phyloP scores from a whole-genome alignment of 2,888 invertebrate species.

The Meiosimyza platycephala region DNA sequence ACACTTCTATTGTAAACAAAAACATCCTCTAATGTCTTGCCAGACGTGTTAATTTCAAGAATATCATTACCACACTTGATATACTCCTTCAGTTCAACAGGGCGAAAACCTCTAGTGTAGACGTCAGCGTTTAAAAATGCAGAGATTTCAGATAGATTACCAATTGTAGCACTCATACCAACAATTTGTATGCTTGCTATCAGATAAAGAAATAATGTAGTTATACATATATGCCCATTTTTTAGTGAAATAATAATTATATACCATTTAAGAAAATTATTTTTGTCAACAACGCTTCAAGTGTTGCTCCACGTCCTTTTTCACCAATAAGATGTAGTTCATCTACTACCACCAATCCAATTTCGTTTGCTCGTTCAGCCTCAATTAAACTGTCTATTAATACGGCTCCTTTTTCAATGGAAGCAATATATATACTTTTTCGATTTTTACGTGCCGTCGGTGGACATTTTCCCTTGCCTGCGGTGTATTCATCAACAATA shows the following conservation, averaged over 20 bases:
- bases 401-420: conserved; percentile 93
- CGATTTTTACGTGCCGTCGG: conserved; percentile 79
- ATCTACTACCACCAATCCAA: conserved; percentile 87
- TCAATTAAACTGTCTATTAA: conserved; percentile 89
- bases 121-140: conserved; percentile 84
- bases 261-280: conserved; percentile 77
- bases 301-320: conserved; percentile 81
- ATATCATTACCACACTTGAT: conserved; percentile 78
- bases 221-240: background rate
- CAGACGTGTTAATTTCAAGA: conserved; percentile 70
- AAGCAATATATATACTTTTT: conserved; percentile 88
- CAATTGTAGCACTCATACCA: conserved; percentile 98
- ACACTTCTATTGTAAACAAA: conserved; percentile 69
- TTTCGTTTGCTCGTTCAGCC: conserved; percentile 76
- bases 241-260: background rate
- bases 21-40: conserved; percentile 69
- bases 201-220: background rate
- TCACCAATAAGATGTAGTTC: conserved; percentile 95
- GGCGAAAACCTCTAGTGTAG: conserved; percentile 88
- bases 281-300: conserved; percentile 88
- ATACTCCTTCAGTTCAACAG: conserved; percentile 85
- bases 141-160: conserved; percentile 86
- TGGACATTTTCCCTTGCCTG: conserved; percentile 90
- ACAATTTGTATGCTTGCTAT: conserved; percentile 84
- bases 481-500: conserved; percentile 95